Evolutionary conservation across 2,888 invertebrate species (phyloP).

Genomic region (Volucella bombylans): DNA sequence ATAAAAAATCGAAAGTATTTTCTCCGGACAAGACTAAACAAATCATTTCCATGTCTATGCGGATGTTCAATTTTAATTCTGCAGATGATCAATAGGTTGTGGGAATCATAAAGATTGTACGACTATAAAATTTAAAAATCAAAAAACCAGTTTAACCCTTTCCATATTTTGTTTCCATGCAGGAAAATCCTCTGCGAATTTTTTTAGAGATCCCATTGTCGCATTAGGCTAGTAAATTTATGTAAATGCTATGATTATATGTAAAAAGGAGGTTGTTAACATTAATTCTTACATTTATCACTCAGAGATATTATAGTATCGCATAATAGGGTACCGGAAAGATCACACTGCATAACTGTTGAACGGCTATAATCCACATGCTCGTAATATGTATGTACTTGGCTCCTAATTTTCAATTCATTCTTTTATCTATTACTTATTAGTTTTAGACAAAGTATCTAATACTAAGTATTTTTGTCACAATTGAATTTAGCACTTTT

Average conservation of each 20-base stretch:
- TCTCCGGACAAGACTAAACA: too few species aligned
- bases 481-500: constrained; percentile 4
- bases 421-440: constrained; percentile 16
- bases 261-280: constrained; percentile 15
- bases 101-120: too few species aligned
- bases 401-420: constrained; percentile 73
- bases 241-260: constrained; percentile 10
- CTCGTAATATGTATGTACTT: constrained; percentile 67
- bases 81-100: too few species aligned
- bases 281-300: constrained; percentile 77
- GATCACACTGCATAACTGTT: constrained; percentile 77
- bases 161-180: too few species aligned
- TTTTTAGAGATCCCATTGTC: background rate
- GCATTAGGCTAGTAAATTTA: background rate
- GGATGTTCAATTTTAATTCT: too few species aligned
- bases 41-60: too few species aligned
- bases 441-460: constrained; percentile 11
- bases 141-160: too few species aligned
- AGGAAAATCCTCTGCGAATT: too few species aligned
- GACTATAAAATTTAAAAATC: too few species aligned
- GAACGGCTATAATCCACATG: constrained; percentile 74
- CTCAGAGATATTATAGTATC: constrained; percentile 76
- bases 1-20: too few species aligned
- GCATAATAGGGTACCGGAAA: constrained; percentile 76
- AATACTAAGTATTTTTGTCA: constrained; percentile 34